A percentile compares a stretch with the other conserved stretches of the same genome.
Conservation (phyloP, 2,797 vertebrate genomes). For the Xyrichtys novacula region DNA sequence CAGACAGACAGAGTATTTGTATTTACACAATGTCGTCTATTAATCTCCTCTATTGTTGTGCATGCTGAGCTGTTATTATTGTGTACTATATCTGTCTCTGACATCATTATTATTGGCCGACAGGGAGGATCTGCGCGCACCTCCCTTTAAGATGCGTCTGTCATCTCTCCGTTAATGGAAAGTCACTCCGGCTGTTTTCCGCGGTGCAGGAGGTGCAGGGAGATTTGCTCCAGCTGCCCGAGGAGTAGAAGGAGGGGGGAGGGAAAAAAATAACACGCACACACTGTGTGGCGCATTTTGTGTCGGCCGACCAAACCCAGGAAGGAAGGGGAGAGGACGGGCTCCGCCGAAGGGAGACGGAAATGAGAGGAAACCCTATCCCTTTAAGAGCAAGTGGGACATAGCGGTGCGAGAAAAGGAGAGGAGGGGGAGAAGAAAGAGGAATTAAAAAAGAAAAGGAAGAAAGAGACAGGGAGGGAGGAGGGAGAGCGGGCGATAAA, state of each 20-base stretch:
- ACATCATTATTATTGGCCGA: conserved; percentile 71
- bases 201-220: conserved; percentile 11
- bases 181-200: conserved; percentile 51
- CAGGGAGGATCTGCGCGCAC: conserved; percentile 60
- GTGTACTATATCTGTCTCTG: conserved; percentile 59
- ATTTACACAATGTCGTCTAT: not conserved
- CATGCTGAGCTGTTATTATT: conserved; percentile 31
- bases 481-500: conserved; percentile 87
- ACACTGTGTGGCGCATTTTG: conserved; percentile 50
- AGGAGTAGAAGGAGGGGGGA: not conserved
- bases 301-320: conserved; percentile 71
- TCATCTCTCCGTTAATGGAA: conserved; percentile 63
- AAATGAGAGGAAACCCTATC: conserved; percentile 79
- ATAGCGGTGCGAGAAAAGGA: conserved; percentile 86
- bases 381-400: conserved; percentile 89
- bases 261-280: not conserved
- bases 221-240: conserved; percentile 37
- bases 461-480: conserved; percentile 86
- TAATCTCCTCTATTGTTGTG: conserved; percentile 16
- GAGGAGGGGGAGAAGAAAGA: conserved; percentile 89
- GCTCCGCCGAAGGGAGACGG: conserved; percentile 66
- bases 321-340: conserved; percentile 61
- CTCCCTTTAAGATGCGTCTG: conserved; percentile 84
- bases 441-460: conserved; percentile 89
- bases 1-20: not conserved